Conservation (phyloP, 2,888 invertebrate species). For the Diaperis boleti region DNA sequence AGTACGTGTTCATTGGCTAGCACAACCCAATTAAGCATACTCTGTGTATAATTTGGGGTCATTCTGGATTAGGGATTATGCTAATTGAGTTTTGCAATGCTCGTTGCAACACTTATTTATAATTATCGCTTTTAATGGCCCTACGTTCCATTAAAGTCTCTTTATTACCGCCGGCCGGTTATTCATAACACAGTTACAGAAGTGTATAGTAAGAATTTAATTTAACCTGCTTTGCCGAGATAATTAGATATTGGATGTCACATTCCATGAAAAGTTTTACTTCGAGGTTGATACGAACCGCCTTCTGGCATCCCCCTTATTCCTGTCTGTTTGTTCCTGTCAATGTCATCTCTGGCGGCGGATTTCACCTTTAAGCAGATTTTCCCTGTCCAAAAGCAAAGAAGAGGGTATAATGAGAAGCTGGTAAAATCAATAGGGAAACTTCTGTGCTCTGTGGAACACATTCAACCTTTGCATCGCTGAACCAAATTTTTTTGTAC, state of each 20-base stretch:
- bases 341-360: slow-evolving; percentile 33
- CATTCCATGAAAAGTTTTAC: background rate
- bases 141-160: slow-evolving; percentile 36
- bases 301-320: slow-evolving; percentile 9
- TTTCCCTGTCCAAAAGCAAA: slow-evolving; percentile 32
- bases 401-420: slow-evolving; percentile 41
- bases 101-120: slow-evolving; percentile 57
- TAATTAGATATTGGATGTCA: slow-evolving; percentile 1
- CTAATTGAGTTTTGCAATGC: slow-evolving; percentile 53
- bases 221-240: background rate
- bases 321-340: slow-evolving; percentile 34
- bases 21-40: too few relatives aligned
- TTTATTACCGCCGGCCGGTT: slow-evolving; percentile 41
- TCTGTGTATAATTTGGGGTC: slow-evolving; percentile 46
- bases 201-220: background rate
- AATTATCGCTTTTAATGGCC: slow-evolving; percentile 54
- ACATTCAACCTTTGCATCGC: slow-evolving; percentile 17
- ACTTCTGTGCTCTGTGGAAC: slow-evolving; percentile 16
- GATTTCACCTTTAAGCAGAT: slow-evolving; percentile 38
- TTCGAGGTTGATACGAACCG: background rate
- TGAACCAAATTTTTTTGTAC: slow-evolving; percentile 4
- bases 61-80: slow-evolving; percentile 58
- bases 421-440: slow-evolving; percentile 34
- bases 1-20: too few relatives aligned
- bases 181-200: slow-evolving; percentile 22